Evolutionary conservation across 2,888 invertebrate genomes (phyloP).

Genomic region (Cancer borealis): DNA sequence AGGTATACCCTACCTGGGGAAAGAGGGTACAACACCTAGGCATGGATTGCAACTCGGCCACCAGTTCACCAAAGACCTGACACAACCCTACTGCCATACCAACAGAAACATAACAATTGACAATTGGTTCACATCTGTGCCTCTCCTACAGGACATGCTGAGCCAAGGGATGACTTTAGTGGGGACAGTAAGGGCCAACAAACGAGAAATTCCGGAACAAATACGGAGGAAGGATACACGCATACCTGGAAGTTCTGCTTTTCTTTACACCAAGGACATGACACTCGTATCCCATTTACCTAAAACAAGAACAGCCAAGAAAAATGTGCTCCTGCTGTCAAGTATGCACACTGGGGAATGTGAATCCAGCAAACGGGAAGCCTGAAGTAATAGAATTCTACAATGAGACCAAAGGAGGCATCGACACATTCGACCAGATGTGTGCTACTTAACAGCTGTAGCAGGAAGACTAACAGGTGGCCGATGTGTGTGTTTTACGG

Average conservation of each 20-base stretch:
- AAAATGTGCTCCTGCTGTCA: slow-evolving; percentile 54
- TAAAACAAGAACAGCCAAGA: slow-evolving; percentile 21
- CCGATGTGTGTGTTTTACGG: slow-evolving; percentile 47
- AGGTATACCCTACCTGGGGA: slow-evolving; percentile 79
- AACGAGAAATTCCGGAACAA: slow-evolving; percentile 45
- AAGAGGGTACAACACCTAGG: slow-evolving; percentile 9
- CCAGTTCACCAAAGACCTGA: slow-evolving; percentile 46
- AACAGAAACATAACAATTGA: slow-evolving; percentile 44
- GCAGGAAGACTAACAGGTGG: slow-evolving; percentile 52
- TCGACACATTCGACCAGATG: slow-evolving; percentile 56
- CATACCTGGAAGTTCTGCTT: slow-evolving; percentile 31
- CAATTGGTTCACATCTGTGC: slow-evolving; percentile 60
- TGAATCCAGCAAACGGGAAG: slow-evolving; percentile 42
- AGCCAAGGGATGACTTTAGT: slow-evolving; percentile 57
- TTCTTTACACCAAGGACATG: slow-evolving; percentile 54
- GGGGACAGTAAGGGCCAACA: slow-evolving; percentile 60
- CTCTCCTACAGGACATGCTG: slow-evolving; percentile 9
- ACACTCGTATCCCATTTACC: slow-evolving; percentile 56
- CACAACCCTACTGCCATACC: slow-evolving; percentile 32
- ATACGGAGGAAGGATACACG: slow-evolving; percentile 47
- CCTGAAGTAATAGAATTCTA: slow-evolving; percentile 47
- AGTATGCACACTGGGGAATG: slow-evolving; percentile 49
- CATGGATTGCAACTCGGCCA: slow-evolving; percentile 31
- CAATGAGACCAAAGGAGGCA: slow-evolving; percentile 55
- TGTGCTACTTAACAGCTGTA: slow-evolving; percentile 26